Evolutionary conservation across 2,888 invertebrate genomes (phyloP).

Genomic region (Chymomyza fuscimana): DNA sequence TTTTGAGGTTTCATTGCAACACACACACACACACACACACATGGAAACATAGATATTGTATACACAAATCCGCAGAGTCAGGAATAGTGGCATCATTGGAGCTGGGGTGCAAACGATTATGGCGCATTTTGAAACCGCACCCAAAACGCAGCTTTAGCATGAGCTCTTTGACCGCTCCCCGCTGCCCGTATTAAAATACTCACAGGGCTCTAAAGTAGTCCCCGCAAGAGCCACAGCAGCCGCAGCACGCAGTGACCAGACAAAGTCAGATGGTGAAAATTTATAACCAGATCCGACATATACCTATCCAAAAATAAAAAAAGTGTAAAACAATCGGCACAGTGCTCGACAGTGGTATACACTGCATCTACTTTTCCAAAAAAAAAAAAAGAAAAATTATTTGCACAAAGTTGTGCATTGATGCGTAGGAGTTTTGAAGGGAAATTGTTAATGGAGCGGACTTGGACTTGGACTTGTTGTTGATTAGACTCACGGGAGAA

Average conservation of each 20-base stretch:
- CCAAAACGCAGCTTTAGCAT: conserved; percentile 33
- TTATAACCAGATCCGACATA: conserved; percentile 49
- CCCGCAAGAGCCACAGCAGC: neutral
- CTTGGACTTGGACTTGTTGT: too few species aligned
- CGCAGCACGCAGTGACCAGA: conserved; percentile 55
- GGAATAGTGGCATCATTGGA: conserved; percentile 7
- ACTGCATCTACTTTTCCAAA: too few species aligned
- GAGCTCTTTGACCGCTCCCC: neutral
- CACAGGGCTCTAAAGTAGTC: neutral
- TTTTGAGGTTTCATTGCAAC: conserved; percentile 50
- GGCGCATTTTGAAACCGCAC: conserved; percentile 15
- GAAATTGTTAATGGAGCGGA: too few species aligned
- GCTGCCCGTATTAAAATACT: neutral
- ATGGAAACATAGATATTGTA: neutral
- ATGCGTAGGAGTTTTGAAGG: too few species aligned
- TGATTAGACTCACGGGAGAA: too few species aligned
- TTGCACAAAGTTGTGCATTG: too few species aligned
- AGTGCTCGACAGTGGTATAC: too few species aligned
- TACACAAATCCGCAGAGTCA: neutral
- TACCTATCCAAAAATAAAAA: conserved; percentile 9
- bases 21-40: neutral
- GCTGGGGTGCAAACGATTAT: conserved; percentile 22
- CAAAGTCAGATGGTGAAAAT: conserved; percentile 65
- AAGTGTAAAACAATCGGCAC: too few species aligned
- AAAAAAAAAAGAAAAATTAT: too few species aligned